These are phyloP conservation scores for Dermolepida albohirtum DNA, from an alignment of 2,888 invertebrate species.

Conservation along the genomic window DNA sequence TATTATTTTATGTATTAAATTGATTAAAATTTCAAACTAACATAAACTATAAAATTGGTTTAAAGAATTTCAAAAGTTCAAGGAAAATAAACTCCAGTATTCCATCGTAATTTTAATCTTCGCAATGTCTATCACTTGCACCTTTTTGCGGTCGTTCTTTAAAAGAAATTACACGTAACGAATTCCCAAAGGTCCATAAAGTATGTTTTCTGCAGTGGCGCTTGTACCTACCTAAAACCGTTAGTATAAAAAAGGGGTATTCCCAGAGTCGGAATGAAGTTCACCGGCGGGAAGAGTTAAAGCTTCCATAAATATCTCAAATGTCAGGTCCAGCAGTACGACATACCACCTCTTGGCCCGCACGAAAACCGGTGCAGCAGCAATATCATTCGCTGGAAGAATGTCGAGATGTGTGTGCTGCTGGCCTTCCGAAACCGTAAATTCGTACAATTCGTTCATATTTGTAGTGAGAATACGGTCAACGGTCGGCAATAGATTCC, in stretches of 20 bases:
- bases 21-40: no score
- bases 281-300: slow-evolving; percentile 56
- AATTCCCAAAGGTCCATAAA: slow-evolving; percentile 11
- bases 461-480: slow-evolving; percentile 27
- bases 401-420: slow-evolving; percentile 9
- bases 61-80: no score
- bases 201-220: slow-evolving; percentile 9
- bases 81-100: no score
- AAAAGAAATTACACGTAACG: slow-evolving; percentile 25
- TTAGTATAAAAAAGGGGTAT: slow-evolving; percentile 36
- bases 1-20: no score
- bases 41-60: no score
- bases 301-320: slow-evolving; percentile 60
- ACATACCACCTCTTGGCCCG: slow-evolving; percentile 51
- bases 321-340: slow-evolving; percentile 59
- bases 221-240: background rate
- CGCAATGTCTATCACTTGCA: slow-evolving; percentile 16
- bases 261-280: slow-evolving; percentile 59
- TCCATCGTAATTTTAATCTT: slow-evolving; percentile 4
- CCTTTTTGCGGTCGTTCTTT: slow-evolving; percentile 15
- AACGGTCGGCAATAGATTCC: slow-evolving; percentile 4
- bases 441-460: slow-evolving; percentile 31
- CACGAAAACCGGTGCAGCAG: background rate
- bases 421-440: slow-evolving; percentile 17
- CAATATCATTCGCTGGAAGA: background rate